Percentiles rank a stretch among this genome's conserved stretches.
Conservation (phyloP, 2,888 invertebrate genomes). For the Aporophyla nigra region DNA sequence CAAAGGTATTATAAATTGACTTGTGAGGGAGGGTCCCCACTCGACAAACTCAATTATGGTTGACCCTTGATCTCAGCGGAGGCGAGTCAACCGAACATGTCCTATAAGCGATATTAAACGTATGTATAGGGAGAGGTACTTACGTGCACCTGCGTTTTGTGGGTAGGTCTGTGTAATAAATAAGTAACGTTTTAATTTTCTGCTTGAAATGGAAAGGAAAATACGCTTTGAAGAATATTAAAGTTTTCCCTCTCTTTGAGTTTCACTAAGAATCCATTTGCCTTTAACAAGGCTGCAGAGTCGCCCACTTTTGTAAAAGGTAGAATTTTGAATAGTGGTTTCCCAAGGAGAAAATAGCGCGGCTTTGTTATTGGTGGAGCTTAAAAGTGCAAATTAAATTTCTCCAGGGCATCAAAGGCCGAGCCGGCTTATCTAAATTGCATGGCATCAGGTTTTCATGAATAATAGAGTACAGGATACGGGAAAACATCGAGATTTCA, state of each 20-base stretch:
- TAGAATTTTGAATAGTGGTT: slow-evolving; percentile 67
- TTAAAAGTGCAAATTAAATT: slow-evolving; percentile 85
- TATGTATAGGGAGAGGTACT: slow-evolving; percentile 8
- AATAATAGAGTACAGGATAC: slow-evolving; percentile 74
- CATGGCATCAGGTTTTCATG: slow-evolving; percentile 80
- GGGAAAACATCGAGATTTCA: slow-evolving; percentile 65
- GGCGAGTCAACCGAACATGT: slow-evolving; percentile 72
- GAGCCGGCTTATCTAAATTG: slow-evolving; percentile 81
- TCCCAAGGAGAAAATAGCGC: slow-evolving; percentile 67
- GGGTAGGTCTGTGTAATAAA: slow-evolving; percentile 5
- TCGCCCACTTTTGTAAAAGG: slow-evolving; percentile 46
- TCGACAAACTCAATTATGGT: slow-evolving; percentile 78
- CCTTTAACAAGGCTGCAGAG: slow-evolving; percentile 35
- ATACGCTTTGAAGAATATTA: slow-evolving; percentile 26
- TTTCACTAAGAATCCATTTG: slow-evolving; percentile 52
- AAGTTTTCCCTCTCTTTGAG: slow-evolving; percentile 27
- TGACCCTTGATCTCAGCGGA: slow-evolving; percentile 78
- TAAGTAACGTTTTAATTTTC: slow-evolving; percentile 30
- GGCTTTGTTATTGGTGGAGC: slow-evolving; percentile 70
- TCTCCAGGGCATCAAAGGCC: slow-evolving; percentile 77
- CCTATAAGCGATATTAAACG: slow-evolving; percentile 45
- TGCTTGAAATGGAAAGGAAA: slow-evolving; percentile 10
- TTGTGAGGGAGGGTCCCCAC: slow-evolving; percentile 58
- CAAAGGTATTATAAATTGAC: slow-evolving; percentile 58
- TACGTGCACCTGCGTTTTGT: neutral